A percentile compares a stretch with the other conserved stretches of the same genome.
Evolutionary conservation across 2,797 vertebrate genomes (phyloP).

Genomic region (Pipistrellus kuhlii): DNA sequence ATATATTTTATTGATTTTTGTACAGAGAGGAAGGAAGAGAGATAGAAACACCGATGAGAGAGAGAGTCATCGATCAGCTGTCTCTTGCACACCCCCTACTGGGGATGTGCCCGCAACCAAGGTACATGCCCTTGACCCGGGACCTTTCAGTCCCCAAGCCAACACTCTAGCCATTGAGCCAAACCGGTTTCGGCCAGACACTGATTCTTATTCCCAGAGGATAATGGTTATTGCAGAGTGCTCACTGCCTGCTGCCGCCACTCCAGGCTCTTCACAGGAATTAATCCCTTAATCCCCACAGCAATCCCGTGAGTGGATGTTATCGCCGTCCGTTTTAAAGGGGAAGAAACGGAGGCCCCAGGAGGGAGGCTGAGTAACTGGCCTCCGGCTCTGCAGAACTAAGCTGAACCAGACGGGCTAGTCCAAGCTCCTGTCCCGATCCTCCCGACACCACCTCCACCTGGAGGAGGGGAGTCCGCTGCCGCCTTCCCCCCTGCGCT

Average conservation of each 20-base stretch:
- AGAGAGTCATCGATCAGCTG: too few species aligned
- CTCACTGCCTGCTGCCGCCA: background rate
- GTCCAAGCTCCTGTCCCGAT: too few species aligned
- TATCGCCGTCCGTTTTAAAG: background rate
- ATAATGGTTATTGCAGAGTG: background rate
- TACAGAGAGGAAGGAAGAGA: too few species aligned
- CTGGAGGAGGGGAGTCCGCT: background rate
- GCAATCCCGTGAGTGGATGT: too few species aligned
- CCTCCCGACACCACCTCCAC: background rate
- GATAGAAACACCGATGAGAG: too few species aligned
- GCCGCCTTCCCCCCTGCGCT: fast-evolving
- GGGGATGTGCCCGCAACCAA: too few species aligned
- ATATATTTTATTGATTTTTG: too few species aligned
- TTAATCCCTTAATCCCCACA: background rate
- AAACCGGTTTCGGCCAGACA: background rate
- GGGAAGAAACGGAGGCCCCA: background rate
- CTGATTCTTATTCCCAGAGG: background rate
- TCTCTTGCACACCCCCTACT: too few species aligned
- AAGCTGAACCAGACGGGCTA: background rate
- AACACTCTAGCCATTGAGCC: too few species aligned
- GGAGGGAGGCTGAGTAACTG: background rate
- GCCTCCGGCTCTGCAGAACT: background rate
- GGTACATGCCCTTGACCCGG: too few species aligned
- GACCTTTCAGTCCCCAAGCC: too few species aligned
- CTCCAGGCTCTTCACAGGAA: background rate